Percentiles rank a stretch among this genome's conserved stretches.
phyloP scores from a whole-genome alignment of 2,113 vertebrate genomes.

The Hippolais icterina region DNA sequence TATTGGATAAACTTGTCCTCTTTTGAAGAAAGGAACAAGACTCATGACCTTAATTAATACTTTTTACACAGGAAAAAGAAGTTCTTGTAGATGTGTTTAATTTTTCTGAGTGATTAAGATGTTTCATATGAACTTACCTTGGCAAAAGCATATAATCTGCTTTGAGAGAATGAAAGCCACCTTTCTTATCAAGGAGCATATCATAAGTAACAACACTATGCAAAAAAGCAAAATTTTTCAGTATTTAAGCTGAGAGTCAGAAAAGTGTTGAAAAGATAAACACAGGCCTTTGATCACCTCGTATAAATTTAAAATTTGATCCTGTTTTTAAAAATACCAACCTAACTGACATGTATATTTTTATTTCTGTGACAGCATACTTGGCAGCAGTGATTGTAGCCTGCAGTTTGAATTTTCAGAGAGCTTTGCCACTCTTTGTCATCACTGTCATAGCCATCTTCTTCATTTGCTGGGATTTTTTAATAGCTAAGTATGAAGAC shows the following conservation, averaged over 20 bases:
- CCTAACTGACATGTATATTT: neutral
- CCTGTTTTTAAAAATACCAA: neutral
- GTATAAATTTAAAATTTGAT: neutral
- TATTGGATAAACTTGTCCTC: neutral
- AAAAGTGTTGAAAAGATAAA: neutral
- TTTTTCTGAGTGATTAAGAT: neutral
- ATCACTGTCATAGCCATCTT: slow-evolving; percentile 74
- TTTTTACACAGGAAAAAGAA: neutral
- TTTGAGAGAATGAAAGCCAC: neutral
- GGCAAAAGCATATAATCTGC: neutral
- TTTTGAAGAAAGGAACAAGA: neutral
- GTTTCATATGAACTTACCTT: neutral
- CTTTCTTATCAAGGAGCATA: neutral
- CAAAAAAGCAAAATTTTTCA: neutral
- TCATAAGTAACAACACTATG: neutral
- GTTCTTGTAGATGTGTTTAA: neutral
- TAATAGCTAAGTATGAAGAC: slow-evolving; percentile 76
- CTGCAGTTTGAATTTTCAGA: slow-evolving; percentile 81
- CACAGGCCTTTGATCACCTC: neutral
- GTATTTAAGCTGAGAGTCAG: neutral
- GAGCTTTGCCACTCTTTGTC: slow-evolving; percentile 80
- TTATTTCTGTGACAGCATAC: slow-evolving; percentile 73
- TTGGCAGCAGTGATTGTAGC: slow-evolving; percentile 77
- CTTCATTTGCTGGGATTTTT: slow-evolving; percentile 83
- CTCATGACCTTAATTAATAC: neutral